Evolutionary conservation across 2,113 vertebrate genomes (phyloP), one percentile per base, ranked within the genome.

Genomic region (Setophaga coronata): DNA sequence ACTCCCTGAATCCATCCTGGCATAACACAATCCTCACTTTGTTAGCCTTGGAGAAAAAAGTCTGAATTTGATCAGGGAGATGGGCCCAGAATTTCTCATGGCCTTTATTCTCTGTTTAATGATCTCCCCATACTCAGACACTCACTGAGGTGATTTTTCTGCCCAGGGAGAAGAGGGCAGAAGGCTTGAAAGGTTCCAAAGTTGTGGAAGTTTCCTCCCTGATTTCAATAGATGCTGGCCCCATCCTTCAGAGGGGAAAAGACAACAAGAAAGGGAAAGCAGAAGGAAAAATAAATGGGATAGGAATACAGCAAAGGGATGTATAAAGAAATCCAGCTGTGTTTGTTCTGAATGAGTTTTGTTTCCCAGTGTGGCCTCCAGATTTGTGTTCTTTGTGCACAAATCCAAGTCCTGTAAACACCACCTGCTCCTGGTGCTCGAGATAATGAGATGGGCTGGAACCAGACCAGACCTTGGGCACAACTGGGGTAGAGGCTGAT

Each of bases 341-440:
- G 50, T 84, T 91, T 89, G 83, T 50, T 78, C 47, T 80, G 67
- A 73, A 4, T 61, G 62, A 65, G 19, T 67, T 84, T 7, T 47
- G 31, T 58, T 95, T 87, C 69, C 72, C 82, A 89, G 13, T 40
- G 69, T 73, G 86, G 62, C 90, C 76, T 92, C 87, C 56, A 72
- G 82, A 60, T 78, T 56, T 89, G 69, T 74, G 47, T 94, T 95
- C 47, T 83, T 83, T 73, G 54, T 85, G 65, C 48, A 83, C 82
- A 71, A 90, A 87, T 74, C 12, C 43, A 79, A 76, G 57, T 79
- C 38, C 79, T 92, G 88, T 96, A 96, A 96, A 97, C 79, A 93
- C 74, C 93, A 96, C 85, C 93, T 96, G 96, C 51, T 87, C 80
- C 87, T 97, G 87, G 92, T 84, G 72, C 62, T 89, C 2, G 61